These are phyloP conservation scores for Cheilosia pagana DNA, from an alignment of 2,888 invertebrate species.

Conservation along the genomic window DNA sequence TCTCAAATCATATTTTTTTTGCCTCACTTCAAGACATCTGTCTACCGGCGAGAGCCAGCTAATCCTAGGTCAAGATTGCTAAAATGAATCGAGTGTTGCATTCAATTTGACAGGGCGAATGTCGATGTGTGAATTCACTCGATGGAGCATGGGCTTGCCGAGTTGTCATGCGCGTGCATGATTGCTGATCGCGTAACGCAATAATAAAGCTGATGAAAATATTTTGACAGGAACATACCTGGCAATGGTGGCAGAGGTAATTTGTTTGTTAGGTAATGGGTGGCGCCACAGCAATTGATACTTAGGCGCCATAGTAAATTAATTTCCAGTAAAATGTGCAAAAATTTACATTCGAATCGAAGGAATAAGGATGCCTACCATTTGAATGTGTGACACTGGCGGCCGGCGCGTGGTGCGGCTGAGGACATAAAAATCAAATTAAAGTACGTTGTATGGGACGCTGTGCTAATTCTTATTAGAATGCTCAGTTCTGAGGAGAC, in stretches of 20 bases:
- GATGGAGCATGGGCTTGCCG: slow-evolving; percentile 22
- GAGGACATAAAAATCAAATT: slow-evolving; percentile 11
- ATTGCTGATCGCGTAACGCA: slow-evolving; percentile 1
- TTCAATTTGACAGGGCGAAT: slow-evolving; percentile 52
- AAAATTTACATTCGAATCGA: slow-evolving; percentile 52
- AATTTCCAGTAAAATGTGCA: slow-evolving; percentile 55
- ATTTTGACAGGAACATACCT: slow-evolving; percentile 70
- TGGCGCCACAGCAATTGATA: slow-evolving; percentile 69
- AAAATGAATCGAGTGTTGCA: slow-evolving; percentile 61
- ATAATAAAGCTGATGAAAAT: slow-evolving; percentile 68
- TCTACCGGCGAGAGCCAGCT: slow-evolving; percentile 20
- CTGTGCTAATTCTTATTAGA: neutral
- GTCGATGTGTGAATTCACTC: slow-evolving; percentile 47
- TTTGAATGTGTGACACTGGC: neutral
- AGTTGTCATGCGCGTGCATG: slow-evolving; percentile 18
- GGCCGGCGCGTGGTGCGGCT: neutral
- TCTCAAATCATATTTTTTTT: slow-evolving; percentile 19
- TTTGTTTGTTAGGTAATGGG: slow-evolving; percentile 59
- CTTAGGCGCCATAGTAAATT: slow-evolving; percentile 67
- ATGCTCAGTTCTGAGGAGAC: neutral
- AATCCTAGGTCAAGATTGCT: slow-evolving; percentile 62
- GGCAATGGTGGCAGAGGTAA: slow-evolving; percentile 50
- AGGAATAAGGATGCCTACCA: slow-evolving; percentile 18
- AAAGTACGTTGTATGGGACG: neutral
- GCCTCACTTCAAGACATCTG: slow-evolving; percentile 44